These are phyloP conservation scores for Limonius californicus DNA, from an alignment of 1,140 invertebrate genomes.

Conservation along the genomic window DNA sequence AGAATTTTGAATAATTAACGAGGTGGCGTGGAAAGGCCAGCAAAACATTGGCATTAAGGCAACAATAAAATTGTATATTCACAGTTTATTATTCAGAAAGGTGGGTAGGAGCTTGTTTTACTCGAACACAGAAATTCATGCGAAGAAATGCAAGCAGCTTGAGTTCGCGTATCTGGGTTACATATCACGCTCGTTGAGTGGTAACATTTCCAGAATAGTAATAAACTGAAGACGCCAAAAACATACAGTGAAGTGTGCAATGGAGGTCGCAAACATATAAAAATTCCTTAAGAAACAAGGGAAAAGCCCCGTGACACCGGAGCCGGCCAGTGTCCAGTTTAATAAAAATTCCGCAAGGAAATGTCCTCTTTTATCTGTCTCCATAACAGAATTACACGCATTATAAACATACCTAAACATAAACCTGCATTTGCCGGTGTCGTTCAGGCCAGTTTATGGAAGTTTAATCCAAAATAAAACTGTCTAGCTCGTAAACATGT, in stretches of 20 bases:
- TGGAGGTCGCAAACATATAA: not conserved
- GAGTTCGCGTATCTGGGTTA: too few species aligned
- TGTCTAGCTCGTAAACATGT: not conserved
- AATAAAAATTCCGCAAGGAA: slow-evolving; percentile 1
- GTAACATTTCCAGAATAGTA: not conserved
- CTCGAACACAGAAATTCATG: too few species aligned
- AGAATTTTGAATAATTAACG: too few species aligned
- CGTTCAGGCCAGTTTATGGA: not conserved
- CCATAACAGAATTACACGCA: not conserved
- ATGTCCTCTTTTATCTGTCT: not conserved
- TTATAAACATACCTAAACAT: not conserved
- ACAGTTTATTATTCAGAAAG: too few species aligned
- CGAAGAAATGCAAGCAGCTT: too few species aligned
- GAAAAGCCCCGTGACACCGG: not conserved
- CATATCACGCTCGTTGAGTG: not conserved
- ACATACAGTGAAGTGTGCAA: too few species aligned
- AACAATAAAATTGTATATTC: too few species aligned
- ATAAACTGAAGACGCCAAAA: too few species aligned
- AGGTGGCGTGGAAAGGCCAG: too few species aligned
- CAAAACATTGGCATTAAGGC: too few species aligned
- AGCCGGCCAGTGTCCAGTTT: not conserved
- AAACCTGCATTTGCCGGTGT: slow-evolving; percentile 1
- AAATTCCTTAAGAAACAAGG: not conserved
- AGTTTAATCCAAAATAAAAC: slow-evolving; percentile 1
- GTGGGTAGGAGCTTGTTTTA: too few species aligned